Conservation (phyloP, 2,797 vertebrate species). For the Alauda arvensis region DNA sequence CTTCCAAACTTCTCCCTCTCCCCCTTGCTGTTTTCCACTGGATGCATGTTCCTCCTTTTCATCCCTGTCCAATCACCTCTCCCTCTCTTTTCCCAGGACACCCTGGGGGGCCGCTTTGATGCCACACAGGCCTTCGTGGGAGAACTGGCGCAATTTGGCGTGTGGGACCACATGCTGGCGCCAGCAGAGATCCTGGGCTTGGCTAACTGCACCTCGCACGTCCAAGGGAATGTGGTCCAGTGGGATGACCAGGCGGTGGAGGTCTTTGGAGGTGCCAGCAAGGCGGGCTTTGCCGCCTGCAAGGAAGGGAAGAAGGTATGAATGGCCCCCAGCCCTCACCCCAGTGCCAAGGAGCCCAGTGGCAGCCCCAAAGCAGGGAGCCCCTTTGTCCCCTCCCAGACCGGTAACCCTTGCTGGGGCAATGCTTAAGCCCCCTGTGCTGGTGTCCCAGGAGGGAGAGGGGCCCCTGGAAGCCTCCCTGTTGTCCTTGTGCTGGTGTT, state of each 20-base stretch:
- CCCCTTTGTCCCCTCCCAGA: conserved; percentile 20
- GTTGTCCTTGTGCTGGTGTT: background rate
- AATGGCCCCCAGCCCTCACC: conserved; percentile 9
- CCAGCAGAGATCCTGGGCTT: conserved; percentile 82
- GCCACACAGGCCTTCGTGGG: conserved; percentile 95
- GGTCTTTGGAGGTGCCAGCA: conserved; percentile 88
- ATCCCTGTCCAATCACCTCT: background rate
- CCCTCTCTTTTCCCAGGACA: conserved; percentile 75
- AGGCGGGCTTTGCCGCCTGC: conserved; percentile 82
- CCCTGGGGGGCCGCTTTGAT: conserved; percentile 90
- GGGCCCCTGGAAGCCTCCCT: background rate
- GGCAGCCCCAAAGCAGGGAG: background rate
- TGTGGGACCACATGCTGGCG: conserved; percentile 91
- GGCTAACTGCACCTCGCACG: conserved; percentile 84
- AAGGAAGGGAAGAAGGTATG: conserved; percentile 76
- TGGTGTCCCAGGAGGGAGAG: background rate
- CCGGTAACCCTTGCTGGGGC: background rate
- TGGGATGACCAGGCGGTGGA: conserved; percentile 92
- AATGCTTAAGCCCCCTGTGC: accelerated
- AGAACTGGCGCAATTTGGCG: conserved; percentile 89
- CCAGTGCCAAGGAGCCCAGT: background rate
- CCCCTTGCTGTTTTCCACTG: background rate
- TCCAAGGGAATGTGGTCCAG: conserved; percentile 86
- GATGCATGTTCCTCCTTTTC: background rate
- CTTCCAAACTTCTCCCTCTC: background rate